These are phyloP conservation scores for Anthopleura xanthogrammica DNA, from an alignment of 92 coral and sea anemone genomes.

Conservation along the genomic window DNA sequence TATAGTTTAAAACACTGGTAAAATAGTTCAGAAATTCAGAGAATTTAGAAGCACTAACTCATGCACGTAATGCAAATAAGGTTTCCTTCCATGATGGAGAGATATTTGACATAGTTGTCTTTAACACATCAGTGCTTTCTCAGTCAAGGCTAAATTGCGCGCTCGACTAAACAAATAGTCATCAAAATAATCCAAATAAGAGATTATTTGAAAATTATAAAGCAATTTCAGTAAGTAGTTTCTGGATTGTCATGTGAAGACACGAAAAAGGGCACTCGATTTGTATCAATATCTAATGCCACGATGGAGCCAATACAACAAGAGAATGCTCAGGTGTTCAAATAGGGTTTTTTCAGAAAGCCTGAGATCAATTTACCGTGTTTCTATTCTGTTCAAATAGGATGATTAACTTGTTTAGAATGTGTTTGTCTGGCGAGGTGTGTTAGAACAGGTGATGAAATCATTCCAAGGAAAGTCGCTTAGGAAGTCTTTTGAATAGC, in stretches of 20 bases:
- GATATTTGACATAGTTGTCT: conserved; percentile 3
- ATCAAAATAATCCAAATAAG: neutral
- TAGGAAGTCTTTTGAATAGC: neutral
- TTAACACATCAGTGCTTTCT: conserved; percentile 12
- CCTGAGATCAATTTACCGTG: neutral
- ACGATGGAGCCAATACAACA: neutral
- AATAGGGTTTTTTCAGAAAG: neutral
- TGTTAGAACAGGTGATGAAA: neutral
- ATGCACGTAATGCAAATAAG: conserved; percentile 19
- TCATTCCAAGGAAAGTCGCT: neutral
- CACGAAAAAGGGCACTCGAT: neutral
- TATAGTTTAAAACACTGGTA: conserved; percentile 6
- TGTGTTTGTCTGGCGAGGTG: conserved; percentile 10
- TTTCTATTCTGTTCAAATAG: conserved; percentile 1
- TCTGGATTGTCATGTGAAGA: neutral
- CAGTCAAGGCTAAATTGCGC: conserved; percentile 4
- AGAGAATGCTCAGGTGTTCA: neutral
- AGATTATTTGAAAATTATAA: conserved; percentile 1
- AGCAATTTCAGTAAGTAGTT: neutral
- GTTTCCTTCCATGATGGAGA: neutral
- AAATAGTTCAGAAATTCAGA: conserved; percentile 14
- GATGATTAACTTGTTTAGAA: conserved; percentile 13
- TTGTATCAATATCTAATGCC: neutral
- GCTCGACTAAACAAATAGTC: conserved; percentile 18
- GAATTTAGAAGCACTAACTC: conserved; percentile 16